Percentiles rank a stretch among this genome's conserved stretches.
Evolutionary conservation across 2,888 invertebrate species (phyloP).

Genomic region (Chymomyza procnemis): DNA sequence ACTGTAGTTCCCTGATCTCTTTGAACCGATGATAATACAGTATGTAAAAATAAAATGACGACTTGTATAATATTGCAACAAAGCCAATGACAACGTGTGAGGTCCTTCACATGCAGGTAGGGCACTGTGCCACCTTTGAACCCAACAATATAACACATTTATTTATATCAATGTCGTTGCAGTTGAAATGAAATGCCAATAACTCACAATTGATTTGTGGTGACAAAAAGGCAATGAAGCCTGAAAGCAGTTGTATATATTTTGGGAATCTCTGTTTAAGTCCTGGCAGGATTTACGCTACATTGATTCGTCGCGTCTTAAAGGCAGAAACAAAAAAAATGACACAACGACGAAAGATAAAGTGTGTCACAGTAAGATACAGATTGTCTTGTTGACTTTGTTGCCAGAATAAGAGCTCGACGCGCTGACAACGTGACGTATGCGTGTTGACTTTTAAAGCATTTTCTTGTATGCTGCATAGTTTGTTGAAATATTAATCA

Average conservation of each 20-base stretch:
- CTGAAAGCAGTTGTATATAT: neutral
- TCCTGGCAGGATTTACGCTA: neutral
- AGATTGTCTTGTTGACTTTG: neutral
- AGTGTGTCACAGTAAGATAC: neutral
- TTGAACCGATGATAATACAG: too few species aligned
- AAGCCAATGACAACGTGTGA: too few species aligned
- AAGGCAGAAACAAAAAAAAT: neutral
- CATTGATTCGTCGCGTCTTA: neutral
- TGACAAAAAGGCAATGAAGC: neutral
- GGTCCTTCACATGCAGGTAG: too few species aligned
- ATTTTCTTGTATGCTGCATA: neutral
- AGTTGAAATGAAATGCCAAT: neutral
- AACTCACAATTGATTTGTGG: slow-evolving; percentile 1
- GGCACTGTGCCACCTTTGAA: neutral
- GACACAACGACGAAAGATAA: neutral
- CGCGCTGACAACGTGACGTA: neutral
- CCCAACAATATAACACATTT: neutral
- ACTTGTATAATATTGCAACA: too few species aligned
- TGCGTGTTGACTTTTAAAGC: neutral
- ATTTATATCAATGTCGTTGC: neutral
- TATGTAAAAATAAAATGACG: too few species aligned
- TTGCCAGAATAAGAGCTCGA: neutral
- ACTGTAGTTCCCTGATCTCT: too few species aligned
- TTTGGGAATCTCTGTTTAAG: neutral
- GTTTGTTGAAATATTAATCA: neutral